Base-by-base conservation (phyloP, 2,113 vertebrate species). In the Cephalopterus ornatus region DNA sequence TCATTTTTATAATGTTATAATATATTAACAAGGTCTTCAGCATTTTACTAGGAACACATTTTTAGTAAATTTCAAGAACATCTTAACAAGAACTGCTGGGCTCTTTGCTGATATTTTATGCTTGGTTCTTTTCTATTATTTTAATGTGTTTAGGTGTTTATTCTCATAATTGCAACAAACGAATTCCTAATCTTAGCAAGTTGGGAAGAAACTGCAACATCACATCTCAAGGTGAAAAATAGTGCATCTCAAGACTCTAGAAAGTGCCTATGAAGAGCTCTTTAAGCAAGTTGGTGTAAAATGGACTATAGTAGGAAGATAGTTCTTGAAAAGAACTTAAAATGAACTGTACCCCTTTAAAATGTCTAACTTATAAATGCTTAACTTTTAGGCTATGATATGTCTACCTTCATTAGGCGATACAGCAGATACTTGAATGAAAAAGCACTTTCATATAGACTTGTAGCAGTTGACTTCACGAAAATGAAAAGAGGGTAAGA, bases 351-450 rank as follows among this genome's bases (percentile, higher is more conserved):
- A 67, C 32, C 26, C 23, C 26, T 81, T 81, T 37, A 49, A 86
- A 94, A 91, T 78, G 11, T 81, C 66, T 94, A 93, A 97, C 42
- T 52, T 47, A 5, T 1, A 37, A 77, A 83, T 91, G 41, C 39
- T 98, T 88, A 20, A 47, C 90, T 97, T 97, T n/a, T 89, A 99
- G 99, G 99, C 91, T 99, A 99, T 74, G 97, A 99, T 97, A 99
- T 99, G 99, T 99, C 99, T 75, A 98, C 98, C 75, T 99, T 99
- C 98, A 99, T 99, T 96, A 98, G 99, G 71, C 97, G 99, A 55
- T 99, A 99, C 92, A 99, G 99, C 97, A 98, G 98, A 93, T 99
- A 99, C 97, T 98, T 99, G 98, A 99, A 99, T 68, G 99, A 99
- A 98, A 99, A 99, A 98, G 99, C 99, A 88, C 98, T 99, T 95